These are phyloP conservation scores for Candidula unifasciata DNA, from an alignment of 2,888 invertebrate genomes.

Conservation along the genomic window DNA sequence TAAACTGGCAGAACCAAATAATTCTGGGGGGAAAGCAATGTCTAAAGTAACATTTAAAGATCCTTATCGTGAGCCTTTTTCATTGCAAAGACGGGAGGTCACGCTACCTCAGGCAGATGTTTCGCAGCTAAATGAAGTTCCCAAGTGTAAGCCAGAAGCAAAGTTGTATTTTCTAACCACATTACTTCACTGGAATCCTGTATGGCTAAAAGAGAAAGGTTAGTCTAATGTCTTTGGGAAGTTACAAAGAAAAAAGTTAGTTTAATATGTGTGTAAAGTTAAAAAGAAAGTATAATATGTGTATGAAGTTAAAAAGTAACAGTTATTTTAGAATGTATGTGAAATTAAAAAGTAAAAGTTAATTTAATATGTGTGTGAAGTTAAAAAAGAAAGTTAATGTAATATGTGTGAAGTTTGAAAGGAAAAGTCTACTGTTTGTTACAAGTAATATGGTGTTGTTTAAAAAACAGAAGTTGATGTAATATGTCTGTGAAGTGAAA, in stretches of 20 bases:
- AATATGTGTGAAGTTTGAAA: too few relatives aligned
- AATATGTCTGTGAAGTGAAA: background rate
- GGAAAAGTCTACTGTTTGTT: slow-evolving; percentile 57
- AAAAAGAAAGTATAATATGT: too few relatives aligned
- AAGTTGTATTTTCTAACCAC: background rate
- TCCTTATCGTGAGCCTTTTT: background rate
- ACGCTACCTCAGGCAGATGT: background rate
- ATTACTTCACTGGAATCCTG: slow-evolving; percentile 63
- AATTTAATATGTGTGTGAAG: too few relatives aligned
- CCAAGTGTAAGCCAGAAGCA: slow-evolving; percentile 21
- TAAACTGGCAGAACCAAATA: too few relatives aligned
- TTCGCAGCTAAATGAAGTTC: slow-evolving; percentile 4
- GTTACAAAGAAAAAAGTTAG: too few relatives aligned
- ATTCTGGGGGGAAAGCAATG: background rate
- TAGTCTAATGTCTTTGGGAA: background rate
- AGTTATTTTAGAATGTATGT: slow-evolving; percentile 37
- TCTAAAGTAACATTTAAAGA: slow-evolving; percentile 11
- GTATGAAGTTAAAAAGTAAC: slow-evolving; percentile 60
- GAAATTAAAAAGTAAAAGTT: too few relatives aligned
- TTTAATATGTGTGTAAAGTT: too few relatives aligned
- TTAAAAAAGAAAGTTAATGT: too few relatives aligned
- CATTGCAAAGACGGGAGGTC: background rate
- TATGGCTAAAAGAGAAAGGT: slow-evolving; percentile 65
- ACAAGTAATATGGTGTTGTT: background rate
- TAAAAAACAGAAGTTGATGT: background rate